Percentiles rank a stretch among this genome's conserved stretches.
Evolutionary conservation across 2,797 vertebrate genomes (phyloP).

Genomic region (Poeciliopsis infans): DNA sequence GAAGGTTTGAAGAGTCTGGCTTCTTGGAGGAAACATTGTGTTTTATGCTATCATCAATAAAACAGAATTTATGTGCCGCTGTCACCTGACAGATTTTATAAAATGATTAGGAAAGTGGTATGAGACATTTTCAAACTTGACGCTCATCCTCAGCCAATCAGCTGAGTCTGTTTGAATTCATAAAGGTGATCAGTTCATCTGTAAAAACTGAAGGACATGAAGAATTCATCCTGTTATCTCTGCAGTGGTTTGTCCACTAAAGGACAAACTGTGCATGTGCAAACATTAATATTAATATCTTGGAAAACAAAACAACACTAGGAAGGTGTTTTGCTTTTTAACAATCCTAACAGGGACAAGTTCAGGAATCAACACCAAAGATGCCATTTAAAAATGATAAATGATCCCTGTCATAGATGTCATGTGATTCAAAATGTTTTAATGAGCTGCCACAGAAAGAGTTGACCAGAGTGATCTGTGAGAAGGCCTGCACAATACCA

Average conservation of each 20-base stretch:
- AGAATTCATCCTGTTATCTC: slow-evolving; percentile 49
- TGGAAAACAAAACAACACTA: not conserved
- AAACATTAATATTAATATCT: not conserved
- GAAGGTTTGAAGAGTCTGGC: not conserved
- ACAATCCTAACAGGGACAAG: not conserved
- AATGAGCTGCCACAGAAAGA: not conserved
- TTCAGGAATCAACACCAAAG: not conserved
- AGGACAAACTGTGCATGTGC: slow-evolving; percentile 23
- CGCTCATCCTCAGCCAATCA: slow-evolving; percentile 58
- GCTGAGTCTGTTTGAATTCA: slow-evolving; percentile 53
- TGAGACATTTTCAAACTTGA: slow-evolving; percentile 11
- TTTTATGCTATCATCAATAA: not conserved
- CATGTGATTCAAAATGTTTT: not conserved
- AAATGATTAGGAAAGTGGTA: not conserved
- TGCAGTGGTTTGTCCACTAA: slow-evolving; percentile 19
- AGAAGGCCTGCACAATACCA: not conserved
- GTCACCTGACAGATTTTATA: slow-evolving; percentile 29
- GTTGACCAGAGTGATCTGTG: not conserved
- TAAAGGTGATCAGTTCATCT: slow-evolving; percentile 69
- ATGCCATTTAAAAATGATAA: not conserved
- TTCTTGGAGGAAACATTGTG: not conserved
- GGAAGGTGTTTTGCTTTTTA: not conserved
- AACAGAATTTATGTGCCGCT: not conserved
- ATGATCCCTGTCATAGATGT: not conserved
- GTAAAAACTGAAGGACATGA: slow-evolving; percentile 61